Conservation (phyloP, 92 coral and sea anemone genomes). For the Zoanthus solanderi region DNA sequence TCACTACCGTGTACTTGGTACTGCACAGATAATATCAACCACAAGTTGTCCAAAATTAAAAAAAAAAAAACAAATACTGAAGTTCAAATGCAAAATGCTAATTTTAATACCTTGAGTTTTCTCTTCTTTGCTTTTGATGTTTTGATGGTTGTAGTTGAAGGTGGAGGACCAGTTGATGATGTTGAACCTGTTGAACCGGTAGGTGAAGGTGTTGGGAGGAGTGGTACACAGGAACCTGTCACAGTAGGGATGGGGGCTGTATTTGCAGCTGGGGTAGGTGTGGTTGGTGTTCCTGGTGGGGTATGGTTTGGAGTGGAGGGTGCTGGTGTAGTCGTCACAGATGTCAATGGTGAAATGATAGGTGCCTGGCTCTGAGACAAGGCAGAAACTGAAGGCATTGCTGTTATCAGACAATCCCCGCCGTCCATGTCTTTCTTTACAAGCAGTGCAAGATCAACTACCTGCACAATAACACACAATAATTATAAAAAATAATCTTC, state of each 20-base stretch:
- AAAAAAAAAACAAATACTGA: neutral
- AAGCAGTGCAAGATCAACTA: slow-evolving; percentile 91
- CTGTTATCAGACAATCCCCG: slow-evolving; percentile 79
- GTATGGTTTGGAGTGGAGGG: slow-evolving; percentile 94
- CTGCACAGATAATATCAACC: too few species aligned
- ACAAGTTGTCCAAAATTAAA: too few species aligned
- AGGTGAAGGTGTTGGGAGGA: slow-evolving; percentile 82
- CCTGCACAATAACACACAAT: slow-evolving; percentile 43
- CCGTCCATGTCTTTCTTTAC: slow-evolving; percentile 92
- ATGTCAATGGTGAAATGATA: slow-evolving; percentile 61
- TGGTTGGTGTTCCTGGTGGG: slow-evolving; percentile 96
- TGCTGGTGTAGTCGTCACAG: slow-evolving; percentile 69
- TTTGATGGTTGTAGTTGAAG: slow-evolving; percentile 64
- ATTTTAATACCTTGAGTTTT: slow-evolving; percentile 77
- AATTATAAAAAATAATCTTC: neutral
- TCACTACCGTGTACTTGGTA: too few species aligned
- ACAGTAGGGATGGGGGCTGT: slow-evolving; percentile 22
- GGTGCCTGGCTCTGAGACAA: slow-evolving; percentile 84
- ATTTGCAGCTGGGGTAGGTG: slow-evolving; percentile 77
- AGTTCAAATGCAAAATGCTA: neutral
- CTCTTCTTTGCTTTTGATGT: slow-evolving; percentile 91
- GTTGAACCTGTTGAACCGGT: slow-evolving; percentile 70
- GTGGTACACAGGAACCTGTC: slow-evolving; percentile 60
- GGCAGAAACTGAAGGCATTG: slow-evolving; percentile 91
- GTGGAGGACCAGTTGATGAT: slow-evolving; percentile 54